Evolutionary conservation across 2,888 invertebrate species (phyloP), one percentile per base, ranked within the genome.

Genomic region (Mythimna lalbum): DNA sequence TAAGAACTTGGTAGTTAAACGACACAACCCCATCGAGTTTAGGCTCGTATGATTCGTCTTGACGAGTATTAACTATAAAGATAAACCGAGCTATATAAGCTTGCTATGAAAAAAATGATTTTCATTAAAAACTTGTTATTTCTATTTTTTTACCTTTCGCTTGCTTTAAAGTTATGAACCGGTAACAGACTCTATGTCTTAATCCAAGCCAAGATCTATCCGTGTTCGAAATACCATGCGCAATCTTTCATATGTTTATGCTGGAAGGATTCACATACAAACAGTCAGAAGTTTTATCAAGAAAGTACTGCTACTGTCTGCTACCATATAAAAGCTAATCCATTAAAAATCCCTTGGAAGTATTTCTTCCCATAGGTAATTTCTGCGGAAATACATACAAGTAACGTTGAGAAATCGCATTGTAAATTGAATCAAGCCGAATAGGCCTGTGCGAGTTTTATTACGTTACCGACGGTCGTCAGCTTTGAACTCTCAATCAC

Each of bases 401-500:
- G 53, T 63, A 73, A 63, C 56, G 53, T 57, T 66, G 33, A 63
- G 50, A 74, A 79, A 69, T 82, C 63, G 59, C 67, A 71, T 75
- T 69, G 50, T 57, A 82, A 80, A 80, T 80, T 60, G 68, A 75
- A 62, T 75, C 56, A 80, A 60, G 39, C 50, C 50, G 63, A 66
- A 71, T 50, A 55, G 56, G 49, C 36, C 71, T 72, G 27, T 47
- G 56, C 47, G 33, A 56, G 57, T 63, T 64, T 63, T 63, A 80
- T 76, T 69, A 53, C 57, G 55, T 83, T 73, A 76, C 62, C n/a
- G 50, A 43, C 64, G 56, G 56, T 55, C 63, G 65, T 80, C 59
- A 31, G 57, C 63, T 83, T 68, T 76, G 67, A 81, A 65, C 73
- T 60, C 65, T 56, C 70, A 72, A 83, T 80, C 62, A 63, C 43